phyloP scores from a whole-genome alignment of 2,888 invertebrate genomes.

The Omphaloscelis lunosa region DNA sequence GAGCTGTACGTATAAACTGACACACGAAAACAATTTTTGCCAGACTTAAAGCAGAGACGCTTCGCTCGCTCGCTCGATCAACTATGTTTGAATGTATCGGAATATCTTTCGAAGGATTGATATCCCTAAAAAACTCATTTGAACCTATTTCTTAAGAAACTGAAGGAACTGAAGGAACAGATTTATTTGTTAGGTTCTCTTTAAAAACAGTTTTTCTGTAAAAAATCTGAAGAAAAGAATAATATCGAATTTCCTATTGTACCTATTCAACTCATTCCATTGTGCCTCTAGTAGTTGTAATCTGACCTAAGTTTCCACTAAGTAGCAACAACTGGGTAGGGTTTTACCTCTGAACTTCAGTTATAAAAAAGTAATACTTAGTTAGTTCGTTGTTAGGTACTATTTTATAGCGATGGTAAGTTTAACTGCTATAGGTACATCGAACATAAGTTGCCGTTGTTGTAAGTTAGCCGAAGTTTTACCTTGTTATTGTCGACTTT shows the following conservation, averaged over 20 bases:
- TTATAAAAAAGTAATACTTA: slow-evolving; percentile 14
- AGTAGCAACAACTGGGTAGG: slow-evolving; percentile 21
- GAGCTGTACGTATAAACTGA: too few species aligned
- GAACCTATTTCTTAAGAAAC: background rate
- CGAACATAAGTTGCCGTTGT: background rate
- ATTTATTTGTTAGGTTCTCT: background rate
- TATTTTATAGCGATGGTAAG: background rate
- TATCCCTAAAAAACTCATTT: background rate
- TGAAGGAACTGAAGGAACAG: background rate
- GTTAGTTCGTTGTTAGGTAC: background rate
- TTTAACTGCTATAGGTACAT: background rate
- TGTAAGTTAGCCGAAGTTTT: background rate
- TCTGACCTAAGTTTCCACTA: slow-evolving; percentile 35
- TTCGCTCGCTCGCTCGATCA: too few species aligned
- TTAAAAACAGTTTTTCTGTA: background rate
- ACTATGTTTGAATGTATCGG: background rate
- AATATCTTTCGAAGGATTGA: background rate
- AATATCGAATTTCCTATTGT: slow-evolving; percentile 22
- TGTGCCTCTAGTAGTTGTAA: slow-evolving; percentile 32
- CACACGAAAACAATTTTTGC: too few species aligned
- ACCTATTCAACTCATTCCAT: slow-evolving; percentile 23
- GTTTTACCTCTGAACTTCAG: slow-evolving; percentile 8
- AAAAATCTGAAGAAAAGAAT: background rate
- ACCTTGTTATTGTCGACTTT: background rate
- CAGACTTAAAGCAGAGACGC: too few species aligned